Evolutionary conservation across 2,797 vertebrate species (phyloP).

Genomic region (Onychomys leucogaster): DNA sequence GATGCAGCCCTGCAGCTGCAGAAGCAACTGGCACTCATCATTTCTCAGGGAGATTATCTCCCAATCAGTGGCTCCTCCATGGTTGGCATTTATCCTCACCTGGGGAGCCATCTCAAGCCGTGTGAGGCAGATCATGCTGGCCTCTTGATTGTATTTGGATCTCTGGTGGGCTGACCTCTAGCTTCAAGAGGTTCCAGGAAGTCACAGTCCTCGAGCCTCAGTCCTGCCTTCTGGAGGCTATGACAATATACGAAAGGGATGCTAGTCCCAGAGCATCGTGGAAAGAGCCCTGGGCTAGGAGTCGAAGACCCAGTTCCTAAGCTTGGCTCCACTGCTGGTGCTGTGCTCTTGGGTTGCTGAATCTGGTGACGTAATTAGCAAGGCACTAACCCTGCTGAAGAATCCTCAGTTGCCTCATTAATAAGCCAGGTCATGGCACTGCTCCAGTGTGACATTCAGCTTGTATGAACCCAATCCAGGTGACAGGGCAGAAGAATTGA

Average conservation of each 20-base stretch:
- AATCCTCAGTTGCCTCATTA: neutral
- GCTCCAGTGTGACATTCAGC: neutral
- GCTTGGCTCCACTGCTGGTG: neutral
- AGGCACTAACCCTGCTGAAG: neutral
- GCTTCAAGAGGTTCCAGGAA: neutral
- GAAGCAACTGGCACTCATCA: neutral
- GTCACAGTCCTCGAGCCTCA: neutral
- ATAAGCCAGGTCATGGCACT: neutral
- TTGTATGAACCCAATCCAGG: neutral
- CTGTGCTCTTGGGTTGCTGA: neutral
- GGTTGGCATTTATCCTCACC: neutral
- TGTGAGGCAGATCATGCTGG: neutral
- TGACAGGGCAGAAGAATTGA: neutral
- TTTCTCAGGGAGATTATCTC: constrained; percentile 43
- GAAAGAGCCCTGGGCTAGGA: neutral
- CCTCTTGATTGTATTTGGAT: neutral
- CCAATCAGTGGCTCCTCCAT: neutral
- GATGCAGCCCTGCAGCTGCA: constrained; percentile 45
- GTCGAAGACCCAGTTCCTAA: neutral
- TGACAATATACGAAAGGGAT: fast-evolving
- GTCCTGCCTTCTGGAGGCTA: neutral
- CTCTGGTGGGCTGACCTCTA: neutral
- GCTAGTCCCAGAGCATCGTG: neutral
- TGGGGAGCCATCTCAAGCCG: neutral
- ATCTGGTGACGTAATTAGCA: neutral